Percentiles rank a stretch among this genome's conserved stretches.
Evolutionary conservation across 2,797 vertebrate genomes (phyloP).

Genomic region (Protonibea diacanthus): DNA sequence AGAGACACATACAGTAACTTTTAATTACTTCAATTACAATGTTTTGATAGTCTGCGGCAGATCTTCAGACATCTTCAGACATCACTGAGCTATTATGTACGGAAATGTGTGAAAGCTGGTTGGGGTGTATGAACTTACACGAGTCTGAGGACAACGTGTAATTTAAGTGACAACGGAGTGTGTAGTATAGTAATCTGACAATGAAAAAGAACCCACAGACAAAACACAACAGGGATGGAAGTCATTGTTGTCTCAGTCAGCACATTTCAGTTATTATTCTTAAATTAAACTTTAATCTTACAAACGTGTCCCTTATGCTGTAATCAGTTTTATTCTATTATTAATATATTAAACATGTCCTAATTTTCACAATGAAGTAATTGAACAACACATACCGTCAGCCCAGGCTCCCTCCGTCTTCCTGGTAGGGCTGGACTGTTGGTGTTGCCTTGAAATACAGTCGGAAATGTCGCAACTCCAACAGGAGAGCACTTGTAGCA

Average conservation of each 20-base stretch:
- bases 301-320: neutral
- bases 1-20: too few species aligned
- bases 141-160: neutral
- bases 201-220: too few species aligned
- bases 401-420: neutral
- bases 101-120: neutral
- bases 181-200: too few species aligned
- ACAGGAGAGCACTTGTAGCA: rapidly evolving
- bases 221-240: neutral
- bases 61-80: too few species aligned
- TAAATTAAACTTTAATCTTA: neutral
- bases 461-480: slow-evolving; percentile 24
- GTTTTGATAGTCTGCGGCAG: neutral
- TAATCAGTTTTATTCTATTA: neutral
- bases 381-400: neutral
- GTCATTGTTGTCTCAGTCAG: neutral
- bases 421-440: slow-evolving; percentile 36
- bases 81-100: neutral
- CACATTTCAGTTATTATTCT: neutral
- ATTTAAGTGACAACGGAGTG: neutral
- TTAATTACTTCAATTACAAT: neutral
- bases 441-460: slow-evolving; percentile 36
- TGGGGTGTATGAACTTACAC: neutral
- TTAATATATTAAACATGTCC: rapidly evolving
- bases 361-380: neutral